A percentile compares a stretch with the other conserved stretches of the same genome.
Evolutionary conservation across 2,888 invertebrate species (phyloP).

Genomic region (Myopa tessellatipennis): DNA sequence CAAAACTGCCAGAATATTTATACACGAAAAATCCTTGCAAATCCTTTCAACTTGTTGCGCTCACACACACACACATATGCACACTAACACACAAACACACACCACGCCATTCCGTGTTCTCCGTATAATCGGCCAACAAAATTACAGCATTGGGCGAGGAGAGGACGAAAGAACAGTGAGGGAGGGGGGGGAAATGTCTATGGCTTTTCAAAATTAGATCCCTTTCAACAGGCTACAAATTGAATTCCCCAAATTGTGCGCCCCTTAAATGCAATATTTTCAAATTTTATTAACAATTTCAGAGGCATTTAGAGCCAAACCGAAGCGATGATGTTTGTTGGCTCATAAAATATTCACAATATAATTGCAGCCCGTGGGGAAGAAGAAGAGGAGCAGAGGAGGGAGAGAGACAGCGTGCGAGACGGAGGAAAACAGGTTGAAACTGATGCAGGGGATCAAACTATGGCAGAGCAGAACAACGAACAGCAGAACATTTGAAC

Average conservation of each 20-base stretch:
- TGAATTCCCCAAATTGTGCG: slow-evolving; percentile 26
- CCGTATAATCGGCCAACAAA: background rate
- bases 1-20: background rate
- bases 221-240: slow-evolving; percentile 33
- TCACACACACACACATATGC: background rate
- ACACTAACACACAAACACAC: background rate
- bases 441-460: background rate
- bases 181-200: background rate
- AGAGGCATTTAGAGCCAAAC: slow-evolving; percentile 20
- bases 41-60: slow-evolving; percentile 27
- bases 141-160: background rate
- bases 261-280: slow-evolving; percentile 33
- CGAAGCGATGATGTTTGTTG: slow-evolving; percentile 25
- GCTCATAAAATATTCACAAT: slow-evolving; percentile 35
- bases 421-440: background rate
- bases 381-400: background rate
- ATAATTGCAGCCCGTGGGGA: slow-evolving; percentile 17
- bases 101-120: background rate
- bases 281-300: slow-evolving; percentile 37
- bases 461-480: background rate
- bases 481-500: background rate
- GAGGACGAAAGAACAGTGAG: background rate
- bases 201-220: slow-evolving; percentile 38
- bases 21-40: slow-evolving; percentile 23
- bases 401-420: background rate